Base-by-base conservation (phyloP, 2,113 vertebrate genomes). In the Siphamia tubifer region DNA sequence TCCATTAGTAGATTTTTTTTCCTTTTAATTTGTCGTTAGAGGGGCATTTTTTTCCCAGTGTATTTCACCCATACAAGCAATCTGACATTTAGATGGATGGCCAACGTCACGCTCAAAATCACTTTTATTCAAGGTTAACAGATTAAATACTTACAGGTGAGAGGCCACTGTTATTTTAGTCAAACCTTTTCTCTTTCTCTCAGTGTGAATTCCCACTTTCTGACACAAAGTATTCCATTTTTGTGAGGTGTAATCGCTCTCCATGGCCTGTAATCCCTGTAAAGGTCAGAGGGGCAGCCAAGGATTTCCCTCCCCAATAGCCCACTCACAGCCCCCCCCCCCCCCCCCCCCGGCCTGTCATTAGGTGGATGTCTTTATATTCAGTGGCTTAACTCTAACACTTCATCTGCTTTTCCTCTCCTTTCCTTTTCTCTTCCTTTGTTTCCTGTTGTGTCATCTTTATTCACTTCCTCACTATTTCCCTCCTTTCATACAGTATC, bases 321-420 rank as follows among this genome's bases (percentile, higher is more conserved):
- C 20, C 4, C 16, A 23, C 48, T 55, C 35, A 32, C 36, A 42
- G 49, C 67, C 25, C 45, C 58, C 36, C 45, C 36, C 52, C 31
- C 60, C 44, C 54, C 77, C 40, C 28, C 23, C 31, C 34, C 30
- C 55, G 32, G 65, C 38, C 32, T 67, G 20, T 77, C 6, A 31
- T 53, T 51, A 74, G 40, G 62, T 47, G 34, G 58, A 60, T 28
- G 48, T 75, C 60, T 48, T 90, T 76, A 88, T 88, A 44, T 56
- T 51, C 24, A 69, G 61, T 78, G 77, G 85, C 81, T 82, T 75
- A 53, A 74, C 43, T 54, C 47, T 11, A 35, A 17, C 45, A n/a
- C 34, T 15, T 34, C 30, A 10, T 34, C 17, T 27, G 17, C 13
- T n/a, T 9, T 3, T 34, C 1, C 16, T 32, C 19, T 13, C 3